Evolutionary conservation across 2,797 vertebrate species (phyloP).

Genomic region (Strix occidentalis): DNA sequence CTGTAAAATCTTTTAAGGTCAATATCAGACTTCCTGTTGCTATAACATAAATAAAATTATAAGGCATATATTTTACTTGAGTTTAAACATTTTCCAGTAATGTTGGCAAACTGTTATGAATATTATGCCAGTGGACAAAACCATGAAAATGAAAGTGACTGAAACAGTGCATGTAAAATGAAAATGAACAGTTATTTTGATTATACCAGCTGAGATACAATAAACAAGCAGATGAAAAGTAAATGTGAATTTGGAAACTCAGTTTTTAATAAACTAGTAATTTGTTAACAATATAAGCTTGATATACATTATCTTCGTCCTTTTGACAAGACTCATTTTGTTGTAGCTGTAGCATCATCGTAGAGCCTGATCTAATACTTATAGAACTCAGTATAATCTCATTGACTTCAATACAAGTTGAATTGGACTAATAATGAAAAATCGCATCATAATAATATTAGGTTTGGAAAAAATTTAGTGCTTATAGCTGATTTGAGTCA

Average conservation of each 20-base stretch:
- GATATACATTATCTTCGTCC: constrained; percentile 20
- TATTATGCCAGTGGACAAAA: neutral
- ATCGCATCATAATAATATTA: constrained; percentile 64
- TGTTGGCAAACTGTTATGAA: neutral
- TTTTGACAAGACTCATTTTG: constrained; percentile 43
- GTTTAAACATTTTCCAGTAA: neutral
- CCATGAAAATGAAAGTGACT: constrained; percentile 10
- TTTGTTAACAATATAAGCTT: constrained; percentile 20
- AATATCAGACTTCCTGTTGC: neutral
- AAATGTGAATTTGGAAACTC: constrained; percentile 22
- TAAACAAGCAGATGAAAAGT: constrained; percentile 43
- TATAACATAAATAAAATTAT: neutral
- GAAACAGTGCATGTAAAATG: neutral
- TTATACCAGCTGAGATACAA: neutral
- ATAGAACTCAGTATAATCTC: constrained; percentile 58
- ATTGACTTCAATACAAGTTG: constrained; percentile 64
- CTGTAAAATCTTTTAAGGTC: neutral
- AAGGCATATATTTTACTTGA: neutral
- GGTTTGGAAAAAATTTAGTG: constrained; percentile 57
- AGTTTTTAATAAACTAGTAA: constrained; percentile 40
- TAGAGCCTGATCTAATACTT: constrained; percentile 50
- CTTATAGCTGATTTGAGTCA: constrained; percentile 69
- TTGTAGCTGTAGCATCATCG: constrained; percentile 20
- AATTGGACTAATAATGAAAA: constrained; percentile 68
- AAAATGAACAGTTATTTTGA: neutral